phyloP scores from a whole-genome alignment of 2,888 invertebrate genomes.

The Syritta pipiens region DNA sequence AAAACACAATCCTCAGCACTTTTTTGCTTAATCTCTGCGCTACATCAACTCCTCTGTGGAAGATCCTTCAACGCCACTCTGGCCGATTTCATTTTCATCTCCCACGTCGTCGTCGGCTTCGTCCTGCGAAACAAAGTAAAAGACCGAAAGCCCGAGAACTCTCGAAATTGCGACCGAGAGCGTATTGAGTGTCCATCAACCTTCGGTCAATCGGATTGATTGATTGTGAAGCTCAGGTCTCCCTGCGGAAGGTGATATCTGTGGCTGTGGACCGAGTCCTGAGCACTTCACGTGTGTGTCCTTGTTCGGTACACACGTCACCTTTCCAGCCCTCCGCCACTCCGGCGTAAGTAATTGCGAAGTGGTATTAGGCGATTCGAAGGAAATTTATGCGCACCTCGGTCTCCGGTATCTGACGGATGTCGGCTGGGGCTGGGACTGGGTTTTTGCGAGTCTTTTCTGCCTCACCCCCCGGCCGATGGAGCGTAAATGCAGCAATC shows the following conservation, averaged over 20 bases:
- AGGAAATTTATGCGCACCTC: conserved; percentile 38
- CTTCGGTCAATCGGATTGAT: conserved; percentile 52
- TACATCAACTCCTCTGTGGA: conserved; percentile 15
- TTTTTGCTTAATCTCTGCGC: conserved; percentile 8
- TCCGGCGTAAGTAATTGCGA: conserved; percentile 39
- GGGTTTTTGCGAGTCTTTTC: conserved; percentile 27
- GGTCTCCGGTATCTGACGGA: conserved; percentile 25
- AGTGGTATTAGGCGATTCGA: conserved; percentile 28
- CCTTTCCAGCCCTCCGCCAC: background rate
- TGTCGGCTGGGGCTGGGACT: conserved; percentile 1
- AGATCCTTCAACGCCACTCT: conserved; percentile 23
- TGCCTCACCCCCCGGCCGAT: conserved; percentile 11
- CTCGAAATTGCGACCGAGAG: background rate
- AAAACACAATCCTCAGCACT: conserved; percentile 5
- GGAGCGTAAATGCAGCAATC: conserved; percentile 54
- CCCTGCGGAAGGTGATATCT: conserved; percentile 11
- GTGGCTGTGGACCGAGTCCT: background rate
- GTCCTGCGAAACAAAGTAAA: no score
- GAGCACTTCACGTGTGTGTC: background rate
- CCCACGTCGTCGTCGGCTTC: conserved; percentile 12
- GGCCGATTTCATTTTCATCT: conserved; percentile 10
- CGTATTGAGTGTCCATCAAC: conserved; percentile 41
- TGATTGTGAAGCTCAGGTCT: conserved; percentile 35
- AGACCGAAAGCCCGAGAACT: no score
- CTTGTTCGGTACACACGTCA: background rate